Evolutionary conservation across 2,888 invertebrate genomes (phyloP).

Genomic region (Stegana nigrithorax): DNA sequence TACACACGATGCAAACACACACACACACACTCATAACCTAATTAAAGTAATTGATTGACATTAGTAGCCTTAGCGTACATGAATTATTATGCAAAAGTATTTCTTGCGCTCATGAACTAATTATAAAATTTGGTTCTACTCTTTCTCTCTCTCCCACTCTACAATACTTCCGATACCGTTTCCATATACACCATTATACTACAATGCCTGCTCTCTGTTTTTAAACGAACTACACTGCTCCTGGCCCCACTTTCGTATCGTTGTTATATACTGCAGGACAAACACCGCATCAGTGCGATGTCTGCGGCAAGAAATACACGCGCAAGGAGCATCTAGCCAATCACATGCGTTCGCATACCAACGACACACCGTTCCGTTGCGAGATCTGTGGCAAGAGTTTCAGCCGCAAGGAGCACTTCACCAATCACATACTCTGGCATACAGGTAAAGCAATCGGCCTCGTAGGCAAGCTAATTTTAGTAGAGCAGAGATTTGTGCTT

Average conservation of each 20-base stretch:
- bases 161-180: no score
- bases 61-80: no score
- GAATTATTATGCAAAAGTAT: neutral
- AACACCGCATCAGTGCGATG: conserved; percentile 88
- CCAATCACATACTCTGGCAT: conserved; percentile 91
- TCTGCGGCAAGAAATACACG: conserved; percentile 89
- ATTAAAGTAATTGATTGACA: no score
- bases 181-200: no score
- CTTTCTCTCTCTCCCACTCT: conserved; percentile 23
- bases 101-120: neutral
- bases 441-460: conserved; percentile 72
- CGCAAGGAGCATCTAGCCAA: conserved; percentile 89
- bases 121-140: neutral
- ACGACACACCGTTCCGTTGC: conserved; percentile 88
- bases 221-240: conserved; percentile 38
- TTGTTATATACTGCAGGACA: conserved; percentile 74
- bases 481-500: no score
- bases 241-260: conserved; percentile 36
- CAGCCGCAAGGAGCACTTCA: conserved; percentile 89
- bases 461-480: no score
- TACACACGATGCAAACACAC: no score
- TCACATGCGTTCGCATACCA: conserved; percentile 89
- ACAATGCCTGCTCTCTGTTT: no score
- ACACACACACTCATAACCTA: no score
- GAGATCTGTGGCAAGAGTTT: conserved; percentile 90